A percentile compares a stretch with the other conserved stretches of the same genome.
phyloP scores from a whole-genome alignment of 2,888 invertebrate species.

The Entomobrya proxima region DNA sequence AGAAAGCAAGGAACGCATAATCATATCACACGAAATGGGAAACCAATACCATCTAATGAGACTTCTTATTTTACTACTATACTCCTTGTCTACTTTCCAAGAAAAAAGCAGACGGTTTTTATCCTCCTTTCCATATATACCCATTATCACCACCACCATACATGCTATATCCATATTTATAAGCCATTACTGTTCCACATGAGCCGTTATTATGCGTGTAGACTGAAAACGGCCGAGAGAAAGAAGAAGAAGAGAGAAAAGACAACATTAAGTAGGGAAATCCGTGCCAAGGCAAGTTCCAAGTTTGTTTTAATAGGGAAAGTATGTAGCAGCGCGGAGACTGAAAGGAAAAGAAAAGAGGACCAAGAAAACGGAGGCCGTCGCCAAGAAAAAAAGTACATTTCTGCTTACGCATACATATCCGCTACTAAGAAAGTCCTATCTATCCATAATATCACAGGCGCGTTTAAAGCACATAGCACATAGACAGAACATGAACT shows the following conservation, averaged over 20 bases:
- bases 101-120: background rate
- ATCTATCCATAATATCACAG: no score
- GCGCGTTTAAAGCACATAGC: no score
- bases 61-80: background rate
- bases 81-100: background rate
- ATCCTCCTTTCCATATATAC: background rate
- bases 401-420: constrained; percentile 10
- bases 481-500: no score
- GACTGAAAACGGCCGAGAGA: no score
- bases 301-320: constrained; percentile 74
- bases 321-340: constrained; percentile 65
- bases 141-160: background rate
- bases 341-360: constrained; percentile 44
- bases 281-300: constrained; percentile 55
- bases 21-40: background rate
- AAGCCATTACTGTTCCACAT: background rate
- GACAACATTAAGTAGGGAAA: constrained; percentile 51
- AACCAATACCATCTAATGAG: constrained; percentile 19
- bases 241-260: no score
- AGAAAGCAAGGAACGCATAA: no score
- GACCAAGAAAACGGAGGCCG: background rate
- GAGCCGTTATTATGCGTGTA: constrained; percentile 15
- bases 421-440: background rate
- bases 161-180: constrained; percentile 12
- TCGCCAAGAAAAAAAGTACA: constrained; percentile 28